phyloP scores from a whole-genome alignment of 2,113 vertebrate species.

The Chaenogobius annularis region DNA sequence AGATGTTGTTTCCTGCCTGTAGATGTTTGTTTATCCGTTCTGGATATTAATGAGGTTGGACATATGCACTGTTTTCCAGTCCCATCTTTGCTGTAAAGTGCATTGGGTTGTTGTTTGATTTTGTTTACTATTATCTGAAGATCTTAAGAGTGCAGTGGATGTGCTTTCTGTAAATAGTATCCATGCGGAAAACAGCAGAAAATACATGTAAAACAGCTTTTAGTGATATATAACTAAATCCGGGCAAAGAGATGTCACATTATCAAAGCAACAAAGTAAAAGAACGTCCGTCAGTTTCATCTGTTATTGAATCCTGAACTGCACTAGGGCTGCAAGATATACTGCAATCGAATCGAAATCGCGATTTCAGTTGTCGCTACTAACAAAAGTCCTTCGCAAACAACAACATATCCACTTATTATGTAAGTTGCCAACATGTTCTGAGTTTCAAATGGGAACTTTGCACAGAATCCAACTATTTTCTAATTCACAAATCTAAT shows the following conservation, averaged over 20 bases:
- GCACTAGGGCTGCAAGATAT: too few species aligned
- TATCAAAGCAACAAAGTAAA: constrained; percentile 1
- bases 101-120: constrained; percentile 13
- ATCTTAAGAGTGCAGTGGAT: constrained; percentile 14
- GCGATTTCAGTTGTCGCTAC: too few species aligned
- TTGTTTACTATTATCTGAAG: constrained; percentile 9
- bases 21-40: background rate
- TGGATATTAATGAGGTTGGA: constrained; percentile 10
- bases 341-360: too few species aligned
- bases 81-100: background rate
- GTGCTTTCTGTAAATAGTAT: constrained; percentile 16
- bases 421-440: too few species aligned
- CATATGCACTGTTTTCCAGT: constrained; percentile 7
- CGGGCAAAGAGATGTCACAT: constrained; percentile 5
- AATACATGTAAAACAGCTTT: background rate
- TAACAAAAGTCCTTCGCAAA: too few species aligned
- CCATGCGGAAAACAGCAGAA: background rate
- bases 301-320: background rate
- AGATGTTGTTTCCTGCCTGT: background rate
- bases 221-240: constrained; percentile 1
- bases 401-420: too few species aligned
- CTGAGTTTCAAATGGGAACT: too few species aligned
- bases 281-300: background rate
- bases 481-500: too few species aligned
- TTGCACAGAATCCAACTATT: too few species aligned